These are phyloP conservation scores for Chionodraco myersi DNA, from an alignment of 2,113 vertebrate genomes.

Conservation along the genomic window DNA sequence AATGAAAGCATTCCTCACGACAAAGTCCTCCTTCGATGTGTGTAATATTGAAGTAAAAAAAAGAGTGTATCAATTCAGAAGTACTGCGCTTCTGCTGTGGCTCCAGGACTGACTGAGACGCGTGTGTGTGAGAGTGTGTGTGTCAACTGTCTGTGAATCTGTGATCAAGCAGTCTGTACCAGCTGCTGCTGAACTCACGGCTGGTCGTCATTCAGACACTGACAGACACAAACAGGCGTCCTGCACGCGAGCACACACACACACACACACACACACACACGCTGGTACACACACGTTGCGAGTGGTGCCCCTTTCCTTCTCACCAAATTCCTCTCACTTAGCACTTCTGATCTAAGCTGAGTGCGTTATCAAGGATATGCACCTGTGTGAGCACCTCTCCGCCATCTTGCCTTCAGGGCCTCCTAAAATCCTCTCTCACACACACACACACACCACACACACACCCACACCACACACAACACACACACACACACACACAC, in stretches of 20 bases:
- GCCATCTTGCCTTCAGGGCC: background rate
- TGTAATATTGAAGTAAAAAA: background rate
- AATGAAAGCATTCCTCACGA: background rate
- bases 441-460: slow-evolving; percentile 3
- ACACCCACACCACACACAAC: background rate
- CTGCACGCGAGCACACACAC: slow-evolving; percentile 3
- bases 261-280: slow-evolving; percentile 14
- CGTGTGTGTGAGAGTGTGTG: slow-evolving; percentile 23
- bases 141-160: slow-evolving; percentile 52
- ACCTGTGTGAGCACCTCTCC: slow-evolving; percentile 40
- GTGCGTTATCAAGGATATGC: slow-evolving; percentile 34
- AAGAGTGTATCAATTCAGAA: background rate
- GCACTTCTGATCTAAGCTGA: slow-evolving; percentile 56
- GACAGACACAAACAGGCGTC: slow-evolving; percentile 67
- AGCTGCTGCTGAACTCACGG: slow-evolving; percentile 72
- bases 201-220: slow-evolving; percentile 49
- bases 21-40: background rate
- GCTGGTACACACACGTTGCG: background rate
- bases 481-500: background rate
- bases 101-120: slow-evolving; percentile 41
- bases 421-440: background rate
- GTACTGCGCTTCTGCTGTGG: slow-evolving; percentile 34
- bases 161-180: slow-evolving; percentile 62
- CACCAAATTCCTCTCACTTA: slow-evolving; percentile 57
- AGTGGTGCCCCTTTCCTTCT: slow-evolving; percentile 3